Evolutionary conservation across 2,113 vertebrate species (phyloP).

Genomic region (Mesitornis unicolor): DNA sequence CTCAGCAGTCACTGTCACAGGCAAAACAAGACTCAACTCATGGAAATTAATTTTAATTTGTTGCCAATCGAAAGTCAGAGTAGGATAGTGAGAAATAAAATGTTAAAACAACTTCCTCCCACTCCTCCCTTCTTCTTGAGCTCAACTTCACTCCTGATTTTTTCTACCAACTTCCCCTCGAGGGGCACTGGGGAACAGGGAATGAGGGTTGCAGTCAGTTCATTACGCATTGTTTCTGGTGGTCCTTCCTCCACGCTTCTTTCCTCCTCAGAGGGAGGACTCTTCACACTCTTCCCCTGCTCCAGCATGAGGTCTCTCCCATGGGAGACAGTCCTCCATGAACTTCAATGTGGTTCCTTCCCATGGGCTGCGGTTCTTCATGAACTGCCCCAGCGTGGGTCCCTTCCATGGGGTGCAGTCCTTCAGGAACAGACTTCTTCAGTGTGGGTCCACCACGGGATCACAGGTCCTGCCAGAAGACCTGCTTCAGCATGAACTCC

Average conservation of each 20-base stretch:
- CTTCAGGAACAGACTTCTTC: not conserved
- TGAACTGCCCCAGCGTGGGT: not conserved
- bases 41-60: not conserved
- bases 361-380: not conserved
- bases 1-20: not conserved
- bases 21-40: not conserved
- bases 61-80: not conserved
- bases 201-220: not conserved
- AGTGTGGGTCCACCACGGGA: fast-evolving
- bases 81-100: not conserved
- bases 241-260: not conserved
- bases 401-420: not conserved
- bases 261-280: too few relatives aligned
- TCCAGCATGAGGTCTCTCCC: fast-evolving
- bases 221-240: not conserved
- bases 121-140: not conserved
- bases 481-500: fast-evolving
- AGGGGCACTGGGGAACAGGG: not conserved
- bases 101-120: not conserved
- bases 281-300: too few relatives aligned
- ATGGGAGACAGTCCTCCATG: not conserved
- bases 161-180: fast-evolving
- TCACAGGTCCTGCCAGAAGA: not conserved
- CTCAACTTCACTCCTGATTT: not conserved
- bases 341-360: not conserved